Conservation (phyloP, 2,113 vertebrate species). For the Colius striatus region DNA sequence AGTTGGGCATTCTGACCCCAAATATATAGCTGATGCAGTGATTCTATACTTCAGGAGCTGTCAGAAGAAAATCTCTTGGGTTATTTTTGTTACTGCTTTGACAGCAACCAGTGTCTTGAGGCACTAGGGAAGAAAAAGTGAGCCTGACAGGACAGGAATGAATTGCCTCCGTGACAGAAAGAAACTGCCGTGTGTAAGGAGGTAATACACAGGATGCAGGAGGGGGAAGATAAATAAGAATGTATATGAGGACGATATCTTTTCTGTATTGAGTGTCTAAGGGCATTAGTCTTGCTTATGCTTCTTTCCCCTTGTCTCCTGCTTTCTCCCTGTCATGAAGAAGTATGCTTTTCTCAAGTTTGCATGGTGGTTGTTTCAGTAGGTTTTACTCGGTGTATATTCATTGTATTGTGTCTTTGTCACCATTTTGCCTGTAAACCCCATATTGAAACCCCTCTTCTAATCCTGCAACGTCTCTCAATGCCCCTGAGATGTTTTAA, state of each 20-base stretch:
- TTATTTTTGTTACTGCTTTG: constrained; percentile 62
- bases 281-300: neutral
- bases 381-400: neutral
- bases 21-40: constrained; percentile 23
- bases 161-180: constrained; percentile 34
- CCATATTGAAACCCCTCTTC: neutral
- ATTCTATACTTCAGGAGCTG: constrained; percentile 18
- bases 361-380: neutral
- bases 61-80: constrained; percentile 60
- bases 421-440: neutral
- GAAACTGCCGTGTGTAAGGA: neutral
- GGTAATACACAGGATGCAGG: neutral
- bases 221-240: constrained; percentile 35
- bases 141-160: constrained; percentile 51
- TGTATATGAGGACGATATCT: constrained; percentile 10
- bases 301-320: neutral
- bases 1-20: constrained; percentile 18
- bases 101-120: constrained; percentile 59
- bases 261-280: constrained; percentile 17
- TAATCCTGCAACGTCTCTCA: neutral
- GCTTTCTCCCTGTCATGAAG: neutral
- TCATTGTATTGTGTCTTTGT: neutral
- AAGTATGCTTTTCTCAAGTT: neutral
- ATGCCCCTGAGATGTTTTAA: neutral
- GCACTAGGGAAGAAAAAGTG: constrained; percentile 16